Evolutionary conservation across 1,140 invertebrate species (phyloP).

Genomic region (Drosophila carrolli): DNA sequence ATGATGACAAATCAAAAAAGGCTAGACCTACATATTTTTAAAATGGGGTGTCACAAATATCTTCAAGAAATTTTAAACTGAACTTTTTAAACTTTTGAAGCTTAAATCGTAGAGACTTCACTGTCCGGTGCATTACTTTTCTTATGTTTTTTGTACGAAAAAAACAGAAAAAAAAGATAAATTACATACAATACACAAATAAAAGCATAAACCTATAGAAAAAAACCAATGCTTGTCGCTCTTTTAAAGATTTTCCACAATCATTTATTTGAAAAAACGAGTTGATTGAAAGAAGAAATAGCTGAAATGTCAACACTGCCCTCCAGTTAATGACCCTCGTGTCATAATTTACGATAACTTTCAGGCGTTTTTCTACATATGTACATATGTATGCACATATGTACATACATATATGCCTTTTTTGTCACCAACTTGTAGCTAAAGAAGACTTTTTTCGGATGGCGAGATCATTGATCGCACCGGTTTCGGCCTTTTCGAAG

Average conservation of each 20-base stretch:
- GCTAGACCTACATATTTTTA: too few relatives aligned
- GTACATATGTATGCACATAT: background rate
- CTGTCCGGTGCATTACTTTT: too few relatives aligned
- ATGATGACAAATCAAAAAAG: too few relatives aligned
- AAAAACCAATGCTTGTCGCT: background rate
- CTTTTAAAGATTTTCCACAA: background rate
- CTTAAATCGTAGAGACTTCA: too few relatives aligned
- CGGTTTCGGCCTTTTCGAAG: slow-evolving; percentile 24
- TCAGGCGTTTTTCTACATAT: background rate
- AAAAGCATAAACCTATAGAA: background rate
- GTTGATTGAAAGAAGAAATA: slow-evolving; percentile 14
- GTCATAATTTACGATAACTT: slow-evolving; percentile 29
- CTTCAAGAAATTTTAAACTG: too few relatives aligned
- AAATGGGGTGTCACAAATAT: too few relatives aligned
- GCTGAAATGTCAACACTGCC: slow-evolving; percentile 20
- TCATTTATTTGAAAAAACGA: slow-evolving; percentile 7
- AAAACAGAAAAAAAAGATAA: too few relatives aligned
- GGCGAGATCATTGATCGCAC: slow-evolving; percentile 31
- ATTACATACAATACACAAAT: background rate
- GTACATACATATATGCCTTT: background rate
- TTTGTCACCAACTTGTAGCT: background rate
- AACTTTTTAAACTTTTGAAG: too few relatives aligned
- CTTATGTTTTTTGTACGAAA: too few relatives aligned
- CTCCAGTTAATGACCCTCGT: slow-evolving; percentile 28
- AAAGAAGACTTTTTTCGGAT: slow-evolving; percentile 8